phyloP scores from a whole-genome alignment of 2,113 vertebrate species.

The Coturnix japonica region DNA sequence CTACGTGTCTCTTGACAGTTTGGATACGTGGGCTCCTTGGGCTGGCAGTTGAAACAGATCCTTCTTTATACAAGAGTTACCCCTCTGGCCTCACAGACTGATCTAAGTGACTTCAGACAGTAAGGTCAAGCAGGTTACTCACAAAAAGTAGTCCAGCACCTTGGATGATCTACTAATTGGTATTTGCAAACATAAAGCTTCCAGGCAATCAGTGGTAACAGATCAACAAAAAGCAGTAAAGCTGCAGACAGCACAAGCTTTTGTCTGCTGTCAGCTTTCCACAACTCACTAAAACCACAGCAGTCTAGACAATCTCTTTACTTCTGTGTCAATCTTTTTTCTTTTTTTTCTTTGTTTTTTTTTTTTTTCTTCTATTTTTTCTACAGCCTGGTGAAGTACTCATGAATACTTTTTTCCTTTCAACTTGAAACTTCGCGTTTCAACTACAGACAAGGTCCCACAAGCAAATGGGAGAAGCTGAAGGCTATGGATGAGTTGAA shows the following conservation, averaged over 20 bases:
- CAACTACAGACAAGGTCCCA: background rate
- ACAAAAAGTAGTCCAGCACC: background rate
- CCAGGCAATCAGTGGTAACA: background rate
- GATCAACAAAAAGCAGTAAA: background rate
- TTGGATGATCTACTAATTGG: background rate
- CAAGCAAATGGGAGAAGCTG: background rate
- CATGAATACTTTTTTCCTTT: background rate
- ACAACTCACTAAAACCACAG: background rate
- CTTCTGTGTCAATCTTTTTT: background rate
- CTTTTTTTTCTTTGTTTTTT: background rate
- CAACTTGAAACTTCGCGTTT: background rate
- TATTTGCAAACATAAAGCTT: background rate
- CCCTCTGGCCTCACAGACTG: background rate
- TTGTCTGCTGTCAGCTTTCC: background rate
- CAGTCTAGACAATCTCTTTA: background rate
- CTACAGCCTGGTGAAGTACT: background rate
- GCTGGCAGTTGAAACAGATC: background rate
- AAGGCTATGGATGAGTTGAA: background rate
- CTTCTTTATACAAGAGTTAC: background rate
- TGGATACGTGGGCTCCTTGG: background rate
- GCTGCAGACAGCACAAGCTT: background rate
- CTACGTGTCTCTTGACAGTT: background rate
- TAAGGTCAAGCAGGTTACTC: background rate
- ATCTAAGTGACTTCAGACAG: background rate
- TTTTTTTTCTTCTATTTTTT: constrained; percentile 2